A percentile compares a stretch with the other conserved stretches of the same genome.
phyloP scores from a whole-genome alignment of 2,797 vertebrate species.

The Coregonus suidteri region DNA sequence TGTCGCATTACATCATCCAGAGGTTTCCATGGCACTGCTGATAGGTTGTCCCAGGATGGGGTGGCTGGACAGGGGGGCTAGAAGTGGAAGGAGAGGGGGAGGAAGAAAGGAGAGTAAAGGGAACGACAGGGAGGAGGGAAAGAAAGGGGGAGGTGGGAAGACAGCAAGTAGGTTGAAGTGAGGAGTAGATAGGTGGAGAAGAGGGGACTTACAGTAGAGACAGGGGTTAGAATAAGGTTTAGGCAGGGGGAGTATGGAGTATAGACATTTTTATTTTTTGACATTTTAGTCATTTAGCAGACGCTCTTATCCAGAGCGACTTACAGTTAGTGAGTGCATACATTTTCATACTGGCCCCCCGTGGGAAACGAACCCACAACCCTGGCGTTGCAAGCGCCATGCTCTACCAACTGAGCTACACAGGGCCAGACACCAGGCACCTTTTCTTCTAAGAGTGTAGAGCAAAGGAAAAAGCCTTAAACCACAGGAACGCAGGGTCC shows the following conservation, averaged over 20 bases:
- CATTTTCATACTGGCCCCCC: too few species aligned
- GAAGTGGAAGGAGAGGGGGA: background rate
- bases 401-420: too few species aligned
- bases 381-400: too few species aligned
- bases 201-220: conserved; percentile 24
- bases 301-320: too few species aligned
- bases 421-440: too few species aligned
- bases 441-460: too few species aligned
- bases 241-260: background rate
- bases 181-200: background rate
- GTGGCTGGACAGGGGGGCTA: conserved; percentile 5
- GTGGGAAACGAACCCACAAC: too few species aligned
- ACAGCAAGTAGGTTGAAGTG: conserved; percentile 6
- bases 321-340: too few species aligned
- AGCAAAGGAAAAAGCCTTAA: conserved; percentile 52
- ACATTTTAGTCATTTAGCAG: too few species aligned
- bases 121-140: background rate
- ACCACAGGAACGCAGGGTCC: conserved; percentile 39
- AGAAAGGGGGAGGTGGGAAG: too few species aligned
- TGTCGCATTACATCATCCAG: conserved; percentile 69
- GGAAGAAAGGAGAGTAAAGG: conserved; percentile 1
- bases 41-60: conserved; percentile 40
- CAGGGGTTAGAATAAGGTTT: conserved; percentile 9
- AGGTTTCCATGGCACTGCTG: conserved; percentile 53
- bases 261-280: too few species aligned